phyloP scores from a whole-genome alignment of 2,113 vertebrate species.

The Axis porcinus region DNA sequence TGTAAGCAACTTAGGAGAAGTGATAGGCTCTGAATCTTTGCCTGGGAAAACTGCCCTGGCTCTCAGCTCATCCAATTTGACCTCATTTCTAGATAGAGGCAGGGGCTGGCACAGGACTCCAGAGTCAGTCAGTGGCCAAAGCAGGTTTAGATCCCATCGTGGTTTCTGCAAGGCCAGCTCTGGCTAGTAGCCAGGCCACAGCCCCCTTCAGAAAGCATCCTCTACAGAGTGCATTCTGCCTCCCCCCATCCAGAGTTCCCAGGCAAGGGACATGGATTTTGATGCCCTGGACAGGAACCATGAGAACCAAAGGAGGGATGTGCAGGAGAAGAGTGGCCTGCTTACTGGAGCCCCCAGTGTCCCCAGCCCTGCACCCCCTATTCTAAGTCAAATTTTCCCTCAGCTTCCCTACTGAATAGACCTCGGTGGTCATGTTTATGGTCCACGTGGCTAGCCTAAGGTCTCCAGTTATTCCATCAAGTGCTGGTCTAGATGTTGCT shows the following conservation, averaged over 20 bases:
- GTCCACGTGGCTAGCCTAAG: background rate
- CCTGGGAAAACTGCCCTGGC: background rate
- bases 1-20: slow-evolving; percentile 26
- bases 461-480: background rate
- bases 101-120: background rate
- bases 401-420: background rate
- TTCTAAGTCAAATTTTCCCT: background rate
- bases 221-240: background rate
- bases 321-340: background rate
- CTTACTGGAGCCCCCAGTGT: background rate
- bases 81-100: background rate
- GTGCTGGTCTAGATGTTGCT: background rate
- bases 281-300: background rate
- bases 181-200: background rate
- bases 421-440: background rate
- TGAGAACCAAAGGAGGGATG: background rate
- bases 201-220: background rate
- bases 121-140: background rate
- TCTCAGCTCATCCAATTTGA: background rate
- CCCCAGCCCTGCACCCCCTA: background rate
- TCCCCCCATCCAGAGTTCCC: background rate
- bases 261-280: background rate
- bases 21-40: background rate
- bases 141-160: background rate
- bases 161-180: background rate